Base-by-base conservation (phyloP, 2,888 invertebrate genomes). In the Branchellion lobata region DNA sequence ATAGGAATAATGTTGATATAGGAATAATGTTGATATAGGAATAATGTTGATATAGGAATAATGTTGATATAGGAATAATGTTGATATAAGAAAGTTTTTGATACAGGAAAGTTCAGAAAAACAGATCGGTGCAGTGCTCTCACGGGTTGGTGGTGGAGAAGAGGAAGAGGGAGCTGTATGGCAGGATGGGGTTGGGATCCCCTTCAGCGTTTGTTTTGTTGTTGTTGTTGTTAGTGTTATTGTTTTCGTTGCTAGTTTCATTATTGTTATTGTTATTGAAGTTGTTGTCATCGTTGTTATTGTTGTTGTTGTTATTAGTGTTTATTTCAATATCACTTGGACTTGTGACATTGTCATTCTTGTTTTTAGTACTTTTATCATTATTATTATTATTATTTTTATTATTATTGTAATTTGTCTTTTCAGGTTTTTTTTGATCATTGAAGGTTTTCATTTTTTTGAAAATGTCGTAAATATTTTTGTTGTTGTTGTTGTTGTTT, bases 111-210 rank as follows among this genome's bases (percentile, higher is more conserved):
- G n/a, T n/a, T n/a, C n/a, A n/a, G n/a, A n/a, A n/a, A n/a, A n/a
- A n/a, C n/a, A n/a, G n/a, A n/a, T n/a, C n/a, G n/a, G n/a, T n/a
- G n/a, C n/a, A n/a, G n/a, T n/a, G n/a, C n/a, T n/a, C 94, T 92
- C 91, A 97, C 96, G 96, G 94, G 91, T 99, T 99, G 86, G 97
- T 97, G 86, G 97, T 94, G 88, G 96, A 95, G 88, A 99, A 92
- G 90, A 99, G 93, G 91, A 99, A 99, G 96, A 99, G 96, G 90
- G 98, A 98, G 90, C 96, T 96, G 90, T 98, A 99, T 90, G 98
- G 98, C 91, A 31, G 51, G 24, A 80, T 77, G 40, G 80, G 77
- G n/a, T 71, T 79, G 33, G 57, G 33, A 65, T 24, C 34, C 8
- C 14, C 27, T 11, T 69, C 18, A 5, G 14, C 5, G 69, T 5